Conservation (phyloP, 2,113 vertebrate genomes). For the Promerops cafer region DNA sequence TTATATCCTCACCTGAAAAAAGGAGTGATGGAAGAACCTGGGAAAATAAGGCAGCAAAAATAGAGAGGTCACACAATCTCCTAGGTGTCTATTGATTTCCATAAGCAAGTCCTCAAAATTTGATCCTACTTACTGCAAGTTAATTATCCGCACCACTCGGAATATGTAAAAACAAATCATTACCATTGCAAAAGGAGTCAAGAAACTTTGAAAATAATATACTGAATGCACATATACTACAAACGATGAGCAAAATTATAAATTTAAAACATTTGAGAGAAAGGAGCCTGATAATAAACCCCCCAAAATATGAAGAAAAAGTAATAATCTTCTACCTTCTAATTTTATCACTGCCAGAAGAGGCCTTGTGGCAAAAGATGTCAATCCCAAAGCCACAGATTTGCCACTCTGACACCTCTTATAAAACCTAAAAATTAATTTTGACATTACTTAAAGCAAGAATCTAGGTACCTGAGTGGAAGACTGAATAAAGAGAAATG, state of each 20-base stretch:
- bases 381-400: background rate
- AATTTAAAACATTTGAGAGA: background rate
- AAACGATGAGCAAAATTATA: background rate
- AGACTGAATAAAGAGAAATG: background rate
- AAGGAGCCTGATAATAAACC: background rate
- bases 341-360: conserved; percentile 6
- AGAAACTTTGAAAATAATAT: background rate
- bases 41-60: background rate
- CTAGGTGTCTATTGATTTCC: background rate
- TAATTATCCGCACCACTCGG: background rate
- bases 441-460: background rate
- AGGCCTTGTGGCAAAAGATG: conserved; percentile 1
- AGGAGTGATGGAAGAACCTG: background rate
- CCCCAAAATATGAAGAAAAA: background rate
- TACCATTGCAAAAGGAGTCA: background rate
- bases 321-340: background rate
- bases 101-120: background rate
- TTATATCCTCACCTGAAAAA: background rate
- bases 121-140: background rate
- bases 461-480: background rate
- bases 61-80: background rate
- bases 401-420: background rate
- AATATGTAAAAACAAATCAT: background rate
- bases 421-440: background rate
- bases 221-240: background rate